A percentile compares a stretch with the other conserved stretches of the same genome.
Conservation (phyloP, 2,113 vertebrate species). For the Epinephelus moara region DNA sequence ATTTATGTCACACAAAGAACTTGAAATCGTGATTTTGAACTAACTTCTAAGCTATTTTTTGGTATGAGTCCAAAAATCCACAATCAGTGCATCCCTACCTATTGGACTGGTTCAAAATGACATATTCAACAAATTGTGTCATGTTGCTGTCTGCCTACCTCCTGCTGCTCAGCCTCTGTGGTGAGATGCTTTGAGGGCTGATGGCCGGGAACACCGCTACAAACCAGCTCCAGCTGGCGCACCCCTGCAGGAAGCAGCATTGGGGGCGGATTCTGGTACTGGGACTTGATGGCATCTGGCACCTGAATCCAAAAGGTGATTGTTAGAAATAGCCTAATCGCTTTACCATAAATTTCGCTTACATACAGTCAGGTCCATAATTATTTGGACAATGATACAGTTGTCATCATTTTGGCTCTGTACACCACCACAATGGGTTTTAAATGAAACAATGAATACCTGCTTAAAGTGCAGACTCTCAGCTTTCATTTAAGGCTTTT, state of each 20-base stretch:
- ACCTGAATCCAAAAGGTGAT: constrained; percentile 84
- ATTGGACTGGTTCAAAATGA: neutral
- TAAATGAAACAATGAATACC: too few relatives aligned
- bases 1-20: neutral
- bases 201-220: constrained; percentile 89
- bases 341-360: too few relatives aligned
- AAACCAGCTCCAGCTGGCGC: constrained; percentile 94
- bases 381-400: too few relatives aligned
- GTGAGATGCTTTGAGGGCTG: constrained; percentile 91
- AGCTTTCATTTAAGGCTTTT: too few relatives aligned
- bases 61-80: too few relatives aligned
- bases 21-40: neutral
- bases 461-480: too few relatives aligned
- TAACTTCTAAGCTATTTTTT: too few relatives aligned
- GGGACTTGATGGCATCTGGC: constrained; percentile 97
- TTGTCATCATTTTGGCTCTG: too few relatives aligned
- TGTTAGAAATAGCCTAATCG: neutral
- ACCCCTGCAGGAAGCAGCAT: constrained; percentile 91
- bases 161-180: constrained; percentile 93
- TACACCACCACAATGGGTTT: too few relatives aligned
- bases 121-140: neutral
- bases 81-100: too few relatives aligned
- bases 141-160: constrained; percentile 84
- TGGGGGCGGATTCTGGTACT: constrained; percentile 93
- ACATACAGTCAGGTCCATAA: too few relatives aligned